Conservation (phyloP, 2,797 vertebrate species). For the Sebastes dallii region DNA sequence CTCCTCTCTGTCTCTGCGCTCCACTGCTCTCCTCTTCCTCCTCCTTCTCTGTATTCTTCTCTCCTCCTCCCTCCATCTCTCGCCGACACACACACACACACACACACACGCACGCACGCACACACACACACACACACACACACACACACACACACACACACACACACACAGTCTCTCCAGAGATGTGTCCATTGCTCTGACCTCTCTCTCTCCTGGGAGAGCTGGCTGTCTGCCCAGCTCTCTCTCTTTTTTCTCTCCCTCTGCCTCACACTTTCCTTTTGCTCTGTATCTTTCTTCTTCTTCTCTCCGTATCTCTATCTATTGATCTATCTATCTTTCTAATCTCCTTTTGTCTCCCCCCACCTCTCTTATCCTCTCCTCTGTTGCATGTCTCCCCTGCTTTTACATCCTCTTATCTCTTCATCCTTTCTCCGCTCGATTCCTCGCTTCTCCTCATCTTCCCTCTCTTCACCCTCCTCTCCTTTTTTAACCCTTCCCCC, state of each 20-base stretch:
- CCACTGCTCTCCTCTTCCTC: slow-evolving; percentile 56
- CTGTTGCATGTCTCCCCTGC: slow-evolving; percentile 57
- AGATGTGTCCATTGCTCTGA: slow-evolving; percentile 77
- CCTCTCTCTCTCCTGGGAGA: slow-evolving; percentile 73
- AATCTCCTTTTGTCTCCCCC: slow-evolving; percentile 64
- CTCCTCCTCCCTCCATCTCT: slow-evolving; percentile 63
- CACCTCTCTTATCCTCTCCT: slow-evolving; percentile 52
- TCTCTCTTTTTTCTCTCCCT: slow-evolving; percentile 29
- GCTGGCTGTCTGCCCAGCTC: slow-evolving; percentile 70
- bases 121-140: neutral
- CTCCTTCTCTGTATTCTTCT: slow-evolving; percentile 64
- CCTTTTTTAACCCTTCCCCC: slow-evolving; percentile 7
- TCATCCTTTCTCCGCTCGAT: slow-evolving; percentile 53
- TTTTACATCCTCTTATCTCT: slow-evolving; percentile 67
- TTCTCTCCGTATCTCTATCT: slow-evolving; percentile 57
- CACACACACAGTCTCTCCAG: slow-evolving; percentile 27
- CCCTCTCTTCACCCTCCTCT: slow-evolving; percentile 9
- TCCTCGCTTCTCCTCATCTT: slow-evolving; percentile 31
- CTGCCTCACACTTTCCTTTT: slow-evolving; percentile 60
- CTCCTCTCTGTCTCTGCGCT: slow-evolving; percentile 54
- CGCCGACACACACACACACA: neutral
- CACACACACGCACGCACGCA: neutral
- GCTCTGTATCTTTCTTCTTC: slow-evolving; percentile 44
- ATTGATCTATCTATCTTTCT: slow-evolving; percentile 69
- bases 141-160: neutral